A percentile compares a stretch with the other conserved stretches of the same genome.
Evolutionary conservation across 1,140 invertebrate genomes (phyloP).

Genomic region (Drosophila arizonae): DNA sequence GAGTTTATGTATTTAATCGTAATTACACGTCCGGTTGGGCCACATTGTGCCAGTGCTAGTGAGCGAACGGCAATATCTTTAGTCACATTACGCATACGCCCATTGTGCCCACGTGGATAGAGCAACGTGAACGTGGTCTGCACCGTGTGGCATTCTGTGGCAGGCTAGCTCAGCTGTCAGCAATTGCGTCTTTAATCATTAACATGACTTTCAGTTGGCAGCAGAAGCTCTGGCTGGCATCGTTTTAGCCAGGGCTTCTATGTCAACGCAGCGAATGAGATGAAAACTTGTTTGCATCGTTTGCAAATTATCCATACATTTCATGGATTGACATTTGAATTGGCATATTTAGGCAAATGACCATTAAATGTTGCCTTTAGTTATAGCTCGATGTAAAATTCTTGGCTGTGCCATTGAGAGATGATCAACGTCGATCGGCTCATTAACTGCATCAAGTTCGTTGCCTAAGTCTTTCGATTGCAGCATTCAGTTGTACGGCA

Average conservation of each 20-base stretch:
- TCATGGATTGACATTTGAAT: conserved; percentile 75
- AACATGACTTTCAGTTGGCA: conserved; percentile 16
- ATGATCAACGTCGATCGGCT: conserved; percentile 17
- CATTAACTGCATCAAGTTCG: conserved; percentile 43
- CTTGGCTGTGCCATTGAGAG: conserved; percentile 48
- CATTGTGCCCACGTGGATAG: conserved; percentile 52
- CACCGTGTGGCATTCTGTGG: not conserved
- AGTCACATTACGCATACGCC: conserved; percentile 66
- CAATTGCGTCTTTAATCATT: conserved; percentile 65
- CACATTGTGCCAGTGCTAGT: conserved; percentile 58
- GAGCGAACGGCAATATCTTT: conserved; percentile 2
- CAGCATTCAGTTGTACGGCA: conserved; percentile 3
- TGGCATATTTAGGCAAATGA: conserved; percentile 75
- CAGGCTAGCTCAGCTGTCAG: conserved; percentile 33
- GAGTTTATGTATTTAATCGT: conserved; percentile 11
- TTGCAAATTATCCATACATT: conserved; percentile 53
- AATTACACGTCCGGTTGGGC: conserved; percentile 31
- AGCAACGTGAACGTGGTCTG: not conserved
- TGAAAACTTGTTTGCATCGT: conserved; percentile 65
- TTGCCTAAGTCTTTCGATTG: conserved; percentile 51
- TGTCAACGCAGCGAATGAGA: conserved; percentile 63
- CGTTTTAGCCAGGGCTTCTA: conserved; percentile 55
- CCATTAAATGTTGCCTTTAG: conserved; percentile 53
- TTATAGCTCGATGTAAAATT: conserved; percentile 26
- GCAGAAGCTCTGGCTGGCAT: conserved; percentile 28